Percentiles rank a stretch among this genome's conserved stretches.
These are phyloP conservation scores for Psittacula cyanocephala DNA, from an alignment of 2,113 vertebrate species.

Conservation along the genomic window DNA sequence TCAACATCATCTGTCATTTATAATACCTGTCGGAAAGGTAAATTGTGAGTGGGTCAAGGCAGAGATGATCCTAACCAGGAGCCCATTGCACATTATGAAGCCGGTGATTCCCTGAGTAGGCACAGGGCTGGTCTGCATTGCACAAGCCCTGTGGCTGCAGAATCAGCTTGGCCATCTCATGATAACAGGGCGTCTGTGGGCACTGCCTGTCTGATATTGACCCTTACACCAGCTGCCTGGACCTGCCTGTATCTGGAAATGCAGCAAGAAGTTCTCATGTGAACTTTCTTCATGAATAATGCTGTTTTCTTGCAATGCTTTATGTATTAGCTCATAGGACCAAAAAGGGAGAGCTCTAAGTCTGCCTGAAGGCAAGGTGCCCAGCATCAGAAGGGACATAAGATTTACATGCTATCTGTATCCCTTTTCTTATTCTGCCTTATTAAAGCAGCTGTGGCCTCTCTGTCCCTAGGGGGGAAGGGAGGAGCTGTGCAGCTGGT, in stretches of 20 bases:
- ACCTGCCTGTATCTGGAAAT: neutral
- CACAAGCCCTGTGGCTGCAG: too few relatives aligned
- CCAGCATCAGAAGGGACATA: neutral
- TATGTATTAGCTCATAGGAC: neutral
- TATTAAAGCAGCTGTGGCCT: neutral
- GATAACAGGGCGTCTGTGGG: accelerated
- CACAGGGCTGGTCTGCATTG: accelerated
- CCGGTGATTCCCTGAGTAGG: neutral
- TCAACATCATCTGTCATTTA: too few relatives aligned
- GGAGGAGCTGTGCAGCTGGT: neutral
- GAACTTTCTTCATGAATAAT: neutral
- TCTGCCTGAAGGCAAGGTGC: neutral
- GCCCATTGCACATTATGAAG: too few relatives aligned
- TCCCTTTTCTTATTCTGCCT: neutral
- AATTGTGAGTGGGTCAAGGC: too few relatives aligned
- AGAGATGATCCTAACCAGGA: too few relatives aligned
- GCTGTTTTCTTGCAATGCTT: neutral
- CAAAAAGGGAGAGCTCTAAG: neutral
- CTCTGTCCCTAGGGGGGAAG: neutral
- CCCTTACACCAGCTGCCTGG: neutral
- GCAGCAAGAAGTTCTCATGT: neutral
- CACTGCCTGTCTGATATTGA: neutral
- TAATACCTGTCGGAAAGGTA: too few relatives aligned
- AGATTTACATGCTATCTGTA: neutral
- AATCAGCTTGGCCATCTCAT: too few relatives aligned